Base-by-base conservation (phyloP, 2,888 invertebrate genomes). In the Chelonus formosanus region DNA sequence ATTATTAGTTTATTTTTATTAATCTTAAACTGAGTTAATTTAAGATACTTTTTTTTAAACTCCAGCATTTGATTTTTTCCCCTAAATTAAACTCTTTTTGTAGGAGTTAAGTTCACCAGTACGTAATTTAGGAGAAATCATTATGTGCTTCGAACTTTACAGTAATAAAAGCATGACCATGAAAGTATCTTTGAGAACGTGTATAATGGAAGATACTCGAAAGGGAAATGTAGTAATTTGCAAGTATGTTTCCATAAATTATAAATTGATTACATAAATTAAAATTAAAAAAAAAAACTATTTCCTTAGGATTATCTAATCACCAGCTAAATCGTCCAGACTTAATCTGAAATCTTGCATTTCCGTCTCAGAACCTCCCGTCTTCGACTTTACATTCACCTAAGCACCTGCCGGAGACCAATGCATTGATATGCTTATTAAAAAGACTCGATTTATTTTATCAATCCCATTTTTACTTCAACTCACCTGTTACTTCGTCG, bases 151-250 rank as follows among this genome's bases (percentile, higher is more conserved):
- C 65, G 89, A 91, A 57, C 86, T 89, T 67, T 90, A 88, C 74
- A 90, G 89, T 3, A 93, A 93, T 76, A 86, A 87, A 53, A 91
- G 91, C 75, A 78, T 90, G 65, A 91, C 92, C 78, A 85, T 92
- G 61, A 90, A 90, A 75, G 85, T 91, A 56, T 90, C 91, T 34
- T 84, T 94, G 58, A 90, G 92, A 81, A 89, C 89, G 34, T 85
- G 92, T 56, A 84, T 88, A 2, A 84, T 94, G 3, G 90, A 91
- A 75, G 94, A 94, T 76, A 90, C 92, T 32, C 86, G 93, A 55
- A 90, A 91, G 0, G 90, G 91, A 71, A 89, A 89, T 4, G 85
- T 85, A 53, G 83, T 87, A 58, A 85, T 87, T 63, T 89, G 87
- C 81, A 88, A 88, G 91, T 90, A 75, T 79, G 79, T 74, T 36